These are phyloP conservation scores for Trichomycterus rosablanca DNA, from an alignment of 2,113 vertebrate genomes.

Conservation along the genomic window DNA sequence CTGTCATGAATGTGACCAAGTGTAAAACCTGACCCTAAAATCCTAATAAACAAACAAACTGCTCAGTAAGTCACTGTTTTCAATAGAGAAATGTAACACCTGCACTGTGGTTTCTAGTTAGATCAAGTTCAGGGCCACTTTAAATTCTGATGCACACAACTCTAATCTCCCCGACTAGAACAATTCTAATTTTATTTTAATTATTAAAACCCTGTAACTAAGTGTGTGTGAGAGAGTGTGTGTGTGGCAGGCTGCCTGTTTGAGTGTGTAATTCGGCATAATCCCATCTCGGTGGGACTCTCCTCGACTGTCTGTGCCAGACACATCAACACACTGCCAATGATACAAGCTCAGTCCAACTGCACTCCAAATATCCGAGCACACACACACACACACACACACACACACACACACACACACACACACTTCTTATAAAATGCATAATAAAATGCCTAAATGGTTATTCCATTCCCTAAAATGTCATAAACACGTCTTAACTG, in stretches of 20 bases:
- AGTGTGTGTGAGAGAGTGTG: slow-evolving; percentile 1
- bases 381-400: slow-evolving; percentile 20
- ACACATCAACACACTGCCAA: slow-evolving; percentile 62
- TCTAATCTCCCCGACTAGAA: not conserved
- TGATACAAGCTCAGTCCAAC: slow-evolving; percentile 45
- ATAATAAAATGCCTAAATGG: slow-evolving; percentile 8
- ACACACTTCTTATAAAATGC: slow-evolving; percentile 12
- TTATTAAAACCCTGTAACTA: slow-evolving; percentile 17
- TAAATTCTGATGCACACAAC: not conserved
- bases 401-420: slow-evolving; percentile 28
- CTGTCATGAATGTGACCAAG: no score
- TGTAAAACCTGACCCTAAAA: no score
- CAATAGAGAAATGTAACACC: no score
- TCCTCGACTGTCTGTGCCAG: slow-evolving; percentile 62
- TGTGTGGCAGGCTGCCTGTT: slow-evolving; percentile 36
- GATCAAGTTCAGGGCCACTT: no score
- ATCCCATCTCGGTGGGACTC: slow-evolving; percentile 61
- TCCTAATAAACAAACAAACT: no score
- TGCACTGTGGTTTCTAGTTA: no score
- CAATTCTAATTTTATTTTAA: slow-evolving; percentile 11
- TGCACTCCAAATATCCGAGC: slow-evolving; percentile 23
- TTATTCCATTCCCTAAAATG: slow-evolving; percentile 16
- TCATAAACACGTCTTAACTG: slow-evolving; percentile 18
- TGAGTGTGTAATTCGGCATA: slow-evolving; percentile 58
- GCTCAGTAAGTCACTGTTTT: no score